Base-by-base conservation (phyloP, 92 coral and sea anemone species). In the Epizoanthus fatuus region DNA sequence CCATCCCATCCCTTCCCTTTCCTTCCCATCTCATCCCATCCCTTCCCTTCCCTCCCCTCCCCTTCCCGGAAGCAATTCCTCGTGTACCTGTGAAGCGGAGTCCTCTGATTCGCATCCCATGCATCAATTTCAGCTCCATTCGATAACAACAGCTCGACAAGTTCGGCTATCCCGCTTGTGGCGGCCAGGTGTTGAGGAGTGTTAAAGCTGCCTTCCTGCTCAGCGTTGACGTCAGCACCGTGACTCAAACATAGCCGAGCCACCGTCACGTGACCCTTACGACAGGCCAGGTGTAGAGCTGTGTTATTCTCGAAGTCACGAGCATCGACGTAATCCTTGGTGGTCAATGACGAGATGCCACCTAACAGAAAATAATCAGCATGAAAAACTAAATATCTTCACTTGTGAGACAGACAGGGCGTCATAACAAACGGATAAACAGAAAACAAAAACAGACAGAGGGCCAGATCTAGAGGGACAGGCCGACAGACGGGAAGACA, bases 101-200 rank as follows among this genome's bases (percentile, higher is more conserved):
- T 80, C 10, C 97, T 79, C 44, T 91, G 93, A 3, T 72, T 53
- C 15, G 64, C 95, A 60, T 93, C 94, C 45, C 83, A 62, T 4
- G 73, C 17, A 52, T 71, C 86, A 19, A 92, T 91, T 17, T 81
- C 87, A 7, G 98, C 96, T 20, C 90, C 87, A 56, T 84, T 83
- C 4, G 84, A 45, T 79, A 92, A 51, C 45, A 96, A 58, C 29
- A 96, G 59, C 67, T 88, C 76, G 2, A 90, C 93, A 63, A 94
- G 76, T 4, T 76, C 89, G 44, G 74, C 40, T 51, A 88, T 93
- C 1, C 98, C 98, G 4, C 87, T 87, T 5, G 75, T 78, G n/a
- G 98, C 90, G 14, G 98, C 98, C 39, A 94, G 81, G 67, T 96
- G 98, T 57, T 92, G 69, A 4, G 98, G 94, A 2, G 98, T 90